These are phyloP conservation scores for Drosophila funebris DNA, from an alignment of 1,140 invertebrate genomes.

Conservation along the genomic window DNA sequence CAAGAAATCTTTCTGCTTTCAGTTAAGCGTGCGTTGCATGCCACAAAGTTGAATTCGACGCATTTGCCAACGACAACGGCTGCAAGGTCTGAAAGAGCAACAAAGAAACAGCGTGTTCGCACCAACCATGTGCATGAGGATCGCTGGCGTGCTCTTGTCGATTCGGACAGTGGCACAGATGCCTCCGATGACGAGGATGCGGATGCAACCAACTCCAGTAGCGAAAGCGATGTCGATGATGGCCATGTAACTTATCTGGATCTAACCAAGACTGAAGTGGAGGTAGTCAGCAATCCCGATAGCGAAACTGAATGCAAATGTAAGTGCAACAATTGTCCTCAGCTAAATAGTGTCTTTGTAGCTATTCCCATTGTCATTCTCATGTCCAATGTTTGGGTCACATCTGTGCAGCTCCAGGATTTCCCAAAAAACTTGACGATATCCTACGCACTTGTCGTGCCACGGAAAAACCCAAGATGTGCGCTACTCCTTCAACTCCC, in stretches of 20 bases:
- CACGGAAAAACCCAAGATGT: conserved; percentile 37
- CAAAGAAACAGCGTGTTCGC: conserved; percentile 23
- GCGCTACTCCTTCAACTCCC: conserved; percentile 21
- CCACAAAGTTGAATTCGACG: conserved; percentile 69
- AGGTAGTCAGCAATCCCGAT: conserved; percentile 52
- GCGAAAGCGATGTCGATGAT: background rate
- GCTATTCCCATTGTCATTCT: background rate
- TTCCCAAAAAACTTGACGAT: conserved; percentile 49
- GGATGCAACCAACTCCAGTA: conserved; percentile 30
- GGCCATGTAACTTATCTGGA: conserved; percentile 66
- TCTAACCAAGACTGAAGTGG: conserved; percentile 63
- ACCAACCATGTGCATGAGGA: conserved; percentile 49
- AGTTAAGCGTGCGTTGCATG: conserved; percentile 61
- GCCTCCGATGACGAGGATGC: conserved; percentile 66
- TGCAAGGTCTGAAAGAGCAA: conserved; percentile 25
- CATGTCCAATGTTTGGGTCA: too few species aligned
- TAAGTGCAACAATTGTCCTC: too few species aligned
- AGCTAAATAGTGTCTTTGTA: too few species aligned
- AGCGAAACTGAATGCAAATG: background rate
- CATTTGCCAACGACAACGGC: conserved; percentile 35
- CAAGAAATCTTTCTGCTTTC: background rate
- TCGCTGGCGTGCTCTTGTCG: conserved; percentile 66
- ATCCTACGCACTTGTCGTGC: conserved; percentile 63
- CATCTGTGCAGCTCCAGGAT: conserved; percentile 18
- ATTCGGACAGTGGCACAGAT: conserved; percentile 59